Conservation (phyloP, 2,113 vertebrate species). For the Platysternon megacephalum region DNA sequence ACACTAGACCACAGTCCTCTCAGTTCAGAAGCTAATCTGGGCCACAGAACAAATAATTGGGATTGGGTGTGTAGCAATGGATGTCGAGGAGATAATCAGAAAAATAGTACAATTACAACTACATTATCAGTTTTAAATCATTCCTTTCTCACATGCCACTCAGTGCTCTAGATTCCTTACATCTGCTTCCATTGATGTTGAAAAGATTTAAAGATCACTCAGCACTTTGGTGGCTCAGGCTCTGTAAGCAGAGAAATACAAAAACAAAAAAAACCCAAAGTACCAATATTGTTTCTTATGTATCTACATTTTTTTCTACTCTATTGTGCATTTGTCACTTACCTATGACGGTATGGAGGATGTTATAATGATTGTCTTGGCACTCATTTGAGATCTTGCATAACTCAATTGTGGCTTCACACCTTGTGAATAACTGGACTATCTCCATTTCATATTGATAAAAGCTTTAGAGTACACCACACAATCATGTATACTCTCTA, state of each 20-base stretch:
- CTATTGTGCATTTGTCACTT: neutral
- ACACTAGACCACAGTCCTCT: neutral
- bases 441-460: neutral
- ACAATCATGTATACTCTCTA: neutral
- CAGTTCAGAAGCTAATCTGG: neutral
- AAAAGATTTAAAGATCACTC: neutral
- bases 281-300: neutral
- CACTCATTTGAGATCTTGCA: neutral
- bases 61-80: neutral
- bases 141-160: neutral
- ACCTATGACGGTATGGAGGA: neutral
- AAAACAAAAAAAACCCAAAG: neutral
- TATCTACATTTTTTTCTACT: neutral
- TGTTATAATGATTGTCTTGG: neutral
- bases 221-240: neutral
- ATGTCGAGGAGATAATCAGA: neutral
- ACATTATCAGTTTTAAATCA: neutral
- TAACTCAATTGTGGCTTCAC: neutral
- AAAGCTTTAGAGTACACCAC: neutral
- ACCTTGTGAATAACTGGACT: neutral
- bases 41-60: neutral
- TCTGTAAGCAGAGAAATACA: neutral
- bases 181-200: neutral
- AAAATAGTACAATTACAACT: neutral
- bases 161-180: neutral